A percentile compares a stretch with the other conserved stretches of the same genome.
Evolutionary conservation across 2,113 vertebrate genomes (phyloP).

Genomic region (Panthera leo): DNA sequence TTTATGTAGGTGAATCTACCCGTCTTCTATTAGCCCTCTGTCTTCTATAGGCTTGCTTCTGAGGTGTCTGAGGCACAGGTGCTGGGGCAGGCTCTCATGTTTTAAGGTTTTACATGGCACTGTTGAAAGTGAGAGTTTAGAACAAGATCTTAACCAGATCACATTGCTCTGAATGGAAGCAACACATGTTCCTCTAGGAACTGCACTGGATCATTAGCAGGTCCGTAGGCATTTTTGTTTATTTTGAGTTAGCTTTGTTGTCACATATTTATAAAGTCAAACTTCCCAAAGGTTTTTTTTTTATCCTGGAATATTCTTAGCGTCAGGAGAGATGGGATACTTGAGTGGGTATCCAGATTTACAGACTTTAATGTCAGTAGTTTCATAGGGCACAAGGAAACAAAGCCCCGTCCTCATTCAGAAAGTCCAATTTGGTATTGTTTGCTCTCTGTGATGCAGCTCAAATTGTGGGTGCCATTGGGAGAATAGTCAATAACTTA

Average conservation of each 20-base stretch:
- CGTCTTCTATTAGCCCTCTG: background rate
- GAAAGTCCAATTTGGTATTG: background rate
- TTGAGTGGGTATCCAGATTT: background rate
- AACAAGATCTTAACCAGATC: background rate
- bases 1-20: background rate
- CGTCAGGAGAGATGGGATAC: background rate
- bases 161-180: background rate
- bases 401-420: background rate
- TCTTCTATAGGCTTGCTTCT: background rate
- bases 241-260: constrained; percentile 4
- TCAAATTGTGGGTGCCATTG: background rate
- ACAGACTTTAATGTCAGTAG: background rate
- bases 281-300: background rate
- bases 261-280: background rate
- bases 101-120: background rate
- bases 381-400: background rate
- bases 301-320: background rate
- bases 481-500: background rate
- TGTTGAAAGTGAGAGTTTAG: background rate
- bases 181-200: background rate
- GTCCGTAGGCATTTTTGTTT: background rate
- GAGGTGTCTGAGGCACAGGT: background rate
- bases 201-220: background rate
- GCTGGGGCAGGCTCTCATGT: background rate
- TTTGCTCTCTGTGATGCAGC: background rate